Evolutionary conservation across 2,888 invertebrate species (phyloP).

Genomic region (Camponotus fellah): DNA sequence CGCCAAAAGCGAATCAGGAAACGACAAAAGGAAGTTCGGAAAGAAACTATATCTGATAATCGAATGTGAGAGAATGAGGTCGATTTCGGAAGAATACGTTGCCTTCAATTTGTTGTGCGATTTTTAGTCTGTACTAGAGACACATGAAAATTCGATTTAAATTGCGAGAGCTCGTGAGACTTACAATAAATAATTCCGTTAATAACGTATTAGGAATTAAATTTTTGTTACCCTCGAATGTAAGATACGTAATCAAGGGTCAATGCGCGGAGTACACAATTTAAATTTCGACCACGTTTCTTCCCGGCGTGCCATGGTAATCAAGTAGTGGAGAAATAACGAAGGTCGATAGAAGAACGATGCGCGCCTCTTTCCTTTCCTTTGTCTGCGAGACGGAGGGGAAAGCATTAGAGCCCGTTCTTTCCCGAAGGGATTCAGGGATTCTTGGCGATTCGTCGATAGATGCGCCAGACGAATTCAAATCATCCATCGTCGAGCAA

Average conservation of each 20-base stretch:
- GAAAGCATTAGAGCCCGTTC: constrained; percentile 32
- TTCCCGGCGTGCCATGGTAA: constrained; percentile 9
- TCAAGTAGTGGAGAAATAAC: constrained; percentile 34
- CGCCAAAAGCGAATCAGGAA: constrained; percentile 44
- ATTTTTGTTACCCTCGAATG: neutral
- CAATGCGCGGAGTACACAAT: neutral
- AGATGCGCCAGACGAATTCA: constrained; percentile 73
- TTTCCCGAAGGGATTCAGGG: constrained; percentile 37
- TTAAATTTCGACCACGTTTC: constrained; percentile 42
- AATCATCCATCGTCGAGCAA: constrained; percentile 71
- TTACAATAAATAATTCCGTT: neutral
- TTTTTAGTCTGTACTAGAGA: neutral
- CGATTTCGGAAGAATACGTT: neutral
- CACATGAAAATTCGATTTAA: constrained; percentile 9
- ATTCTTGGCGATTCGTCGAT: constrained; percentile 58
- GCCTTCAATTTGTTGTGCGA: constrained; percentile 4
- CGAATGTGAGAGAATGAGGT: neutral
- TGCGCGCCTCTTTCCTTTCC: constrained; percentile 10
- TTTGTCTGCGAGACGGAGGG: constrained; percentile 4
- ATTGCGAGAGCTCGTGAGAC: neutral
- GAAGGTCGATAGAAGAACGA: constrained; percentile 27
- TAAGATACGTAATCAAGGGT: constrained; percentile 23
- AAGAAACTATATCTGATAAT: constrained; percentile 38
- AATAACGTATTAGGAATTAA: neutral
- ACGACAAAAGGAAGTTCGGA: constrained; percentile 39